Base-by-base conservation (phyloP, 1,140 invertebrate species). In the Sarcophaga peregrina region DNA sequence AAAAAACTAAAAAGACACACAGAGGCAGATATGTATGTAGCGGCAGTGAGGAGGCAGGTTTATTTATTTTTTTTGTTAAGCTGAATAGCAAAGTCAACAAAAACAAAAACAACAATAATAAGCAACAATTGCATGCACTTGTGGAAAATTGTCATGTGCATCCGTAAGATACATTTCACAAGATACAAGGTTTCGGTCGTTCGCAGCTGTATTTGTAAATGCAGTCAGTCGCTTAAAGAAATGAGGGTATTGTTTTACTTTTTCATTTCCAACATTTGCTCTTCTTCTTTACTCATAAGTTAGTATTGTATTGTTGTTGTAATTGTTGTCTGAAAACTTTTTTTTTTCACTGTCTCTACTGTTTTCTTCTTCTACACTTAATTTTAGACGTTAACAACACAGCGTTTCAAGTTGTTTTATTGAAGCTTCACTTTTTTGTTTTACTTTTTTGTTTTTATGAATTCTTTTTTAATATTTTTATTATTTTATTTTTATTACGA, bases 161-260 rank as follows among this genome's bases (percentile, higher is more conserved):
- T 78, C 75, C 75, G 75, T 78, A 48, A 78, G 75, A 78, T 78
- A 78, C 47, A 78, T 78, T 78, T 78, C 75, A 78, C 75, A 78
- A 76, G 75, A 48, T 17, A 78, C 75, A 78, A 78, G 75, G 75
- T 78, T 78, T 78, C 75, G 75, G 75, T 78, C 75, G 75, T 78
- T 50, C 25, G 25, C 25, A 37, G 25, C 25, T 37, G 25, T 37
- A 20, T 68, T 58, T 68, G 17, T 68, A 8, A 20, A 68, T 68
- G 62, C 75, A 52, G 75, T 76, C 45, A 76, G 74, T 52, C 47
- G 47, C 48, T 78, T 17, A 17, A 52, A 20, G 75, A 78, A 78
- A 78, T 78, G 75, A 52, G 75, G 75, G 75, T 78, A 78, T 78
- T 78, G 75, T 78, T 78, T 78, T 78, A 52, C 47, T 50, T 78